phyloP scores from a whole-genome alignment of 2,113 vertebrate species.

The Crocuta crocuta region DNA sequence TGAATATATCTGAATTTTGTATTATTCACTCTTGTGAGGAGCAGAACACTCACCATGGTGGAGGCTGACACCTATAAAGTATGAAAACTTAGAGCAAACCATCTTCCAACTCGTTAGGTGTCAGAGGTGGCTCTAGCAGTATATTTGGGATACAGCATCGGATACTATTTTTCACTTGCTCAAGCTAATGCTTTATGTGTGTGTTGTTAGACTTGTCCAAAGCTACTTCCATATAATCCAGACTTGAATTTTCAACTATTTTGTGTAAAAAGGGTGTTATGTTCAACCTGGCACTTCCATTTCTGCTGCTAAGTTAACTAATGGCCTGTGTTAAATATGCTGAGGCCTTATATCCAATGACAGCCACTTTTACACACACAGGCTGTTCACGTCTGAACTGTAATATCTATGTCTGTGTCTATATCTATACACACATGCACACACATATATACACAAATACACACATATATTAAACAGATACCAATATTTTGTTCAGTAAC shows the following conservation, averaged over 20 bases:
- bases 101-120: background rate
- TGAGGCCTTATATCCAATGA: background rate
- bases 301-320: background rate
- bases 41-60: background rate
- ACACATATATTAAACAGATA: background rate
- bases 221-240: background rate
- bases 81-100: accelerated
- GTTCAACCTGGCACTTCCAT: background rate
- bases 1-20: background rate
- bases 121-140: no score
- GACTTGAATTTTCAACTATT: constrained; percentile 55
- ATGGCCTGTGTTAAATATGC: background rate
- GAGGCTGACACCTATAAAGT: background rate
- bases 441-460: background rate
- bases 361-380: background rate
- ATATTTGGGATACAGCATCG: background rate
- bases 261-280: background rate
- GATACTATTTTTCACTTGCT: background rate
- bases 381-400: background rate
- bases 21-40: background rate
- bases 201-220: background rate
- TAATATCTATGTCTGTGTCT: background rate
- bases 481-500: background rate
- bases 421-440: no score
- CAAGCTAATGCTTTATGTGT: background rate